Percentiles rank a stretch among this genome's conserved stretches.
Evolutionary conservation across 2,113 vertebrate species (phyloP).

Genomic region (Lagopus leucura): DNA sequence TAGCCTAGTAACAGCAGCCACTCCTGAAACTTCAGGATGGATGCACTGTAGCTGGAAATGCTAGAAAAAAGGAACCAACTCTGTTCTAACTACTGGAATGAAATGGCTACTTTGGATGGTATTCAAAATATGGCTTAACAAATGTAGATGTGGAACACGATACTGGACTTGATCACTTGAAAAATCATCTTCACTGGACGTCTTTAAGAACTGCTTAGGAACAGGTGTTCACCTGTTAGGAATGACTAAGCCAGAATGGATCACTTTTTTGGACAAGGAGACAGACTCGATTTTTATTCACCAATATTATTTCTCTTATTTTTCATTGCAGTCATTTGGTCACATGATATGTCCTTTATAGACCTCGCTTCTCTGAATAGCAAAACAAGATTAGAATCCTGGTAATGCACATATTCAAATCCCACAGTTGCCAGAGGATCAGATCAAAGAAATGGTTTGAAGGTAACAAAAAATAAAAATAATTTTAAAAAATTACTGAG

Average conservation of each 20-base stretch:
- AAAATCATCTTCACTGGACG: neutral
- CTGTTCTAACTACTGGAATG: neutral
- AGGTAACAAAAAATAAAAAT: neutral
- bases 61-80: neutral
- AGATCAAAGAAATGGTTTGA: neutral
- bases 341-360: neutral
- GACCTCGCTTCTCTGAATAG: neutral
- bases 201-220: neutral
- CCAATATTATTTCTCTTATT: neutral
- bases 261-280: neutral
- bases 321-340: neutral
- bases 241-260: neutral
- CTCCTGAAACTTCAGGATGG: neutral
- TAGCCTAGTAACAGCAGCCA: neutral
- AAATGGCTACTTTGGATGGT: neutral
- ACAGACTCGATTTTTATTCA: neutral
- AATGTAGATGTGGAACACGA: neutral
- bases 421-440: neutral
- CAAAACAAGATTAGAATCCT: neutral
- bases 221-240: neutral
- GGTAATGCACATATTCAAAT: neutral
- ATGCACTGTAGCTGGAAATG: neutral
- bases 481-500: neutral
- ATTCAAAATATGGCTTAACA: neutral
- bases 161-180: neutral